A percentile compares a stretch with the other conserved stretches of the same genome.
These are phyloP conservation scores for Clarias magur DNA, from an alignment of 2,113 vertebrate genomes.

Conservation along the genomic window DNA sequence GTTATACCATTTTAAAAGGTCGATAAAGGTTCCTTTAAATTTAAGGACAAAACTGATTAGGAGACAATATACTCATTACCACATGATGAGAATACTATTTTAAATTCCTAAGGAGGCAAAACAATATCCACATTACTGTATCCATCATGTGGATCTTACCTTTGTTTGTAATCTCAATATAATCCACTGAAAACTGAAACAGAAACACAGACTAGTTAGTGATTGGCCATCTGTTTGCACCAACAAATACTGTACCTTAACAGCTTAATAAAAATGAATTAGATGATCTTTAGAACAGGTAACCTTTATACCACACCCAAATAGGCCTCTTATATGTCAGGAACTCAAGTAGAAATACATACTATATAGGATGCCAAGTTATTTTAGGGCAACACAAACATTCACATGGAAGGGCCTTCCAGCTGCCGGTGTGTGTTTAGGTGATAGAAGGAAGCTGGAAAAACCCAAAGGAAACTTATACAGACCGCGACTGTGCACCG, in stretches of 20 bases:
- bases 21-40: background rate
- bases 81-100: background rate
- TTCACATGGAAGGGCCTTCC: background rate
- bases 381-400: background rate
- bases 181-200: slow-evolving; percentile 80
- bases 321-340: background rate
- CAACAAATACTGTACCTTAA: too few relatives aligned
- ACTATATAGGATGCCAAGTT: background rate
- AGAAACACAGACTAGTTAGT: slow-evolving; percentile 3
- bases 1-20: background rate
- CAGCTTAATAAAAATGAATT: background rate
- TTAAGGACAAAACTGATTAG: background rate
- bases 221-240: slow-evolving; percentile 64
- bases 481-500: background rate
- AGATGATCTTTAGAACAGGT: background rate
- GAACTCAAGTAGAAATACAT: background rate
- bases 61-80: background rate
- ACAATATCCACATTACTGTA: background rate
- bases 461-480: background rate
- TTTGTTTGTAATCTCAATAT: slow-evolving; percentile 79
- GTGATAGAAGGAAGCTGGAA: background rate
- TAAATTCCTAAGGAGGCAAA: background rate
- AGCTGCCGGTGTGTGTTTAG: background rate
- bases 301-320: background rate
- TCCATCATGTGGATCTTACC: slow-evolving; percentile 66